Conservation (phyloP, 2,113 vertebrate species). For the Trematomus loennbergii region DNA sequence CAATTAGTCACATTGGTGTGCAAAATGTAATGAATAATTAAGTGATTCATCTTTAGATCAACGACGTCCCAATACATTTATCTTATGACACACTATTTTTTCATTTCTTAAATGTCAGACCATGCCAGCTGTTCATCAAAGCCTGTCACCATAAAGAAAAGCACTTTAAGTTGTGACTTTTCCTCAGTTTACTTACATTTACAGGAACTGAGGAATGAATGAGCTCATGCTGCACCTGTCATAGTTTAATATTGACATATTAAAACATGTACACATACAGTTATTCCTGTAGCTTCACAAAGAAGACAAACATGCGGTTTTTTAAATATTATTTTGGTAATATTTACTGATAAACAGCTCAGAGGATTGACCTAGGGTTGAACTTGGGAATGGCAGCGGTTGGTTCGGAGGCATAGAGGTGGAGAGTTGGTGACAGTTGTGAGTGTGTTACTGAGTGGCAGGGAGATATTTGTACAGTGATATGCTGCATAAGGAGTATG, state of each 20-base stretch:
- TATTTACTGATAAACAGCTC: conserved; percentile 34
- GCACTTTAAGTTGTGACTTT: background rate
- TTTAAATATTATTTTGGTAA: background rate
- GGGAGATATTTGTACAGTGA: conserved; percentile 57
- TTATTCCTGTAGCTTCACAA: background rate
- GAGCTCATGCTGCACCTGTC: background rate
- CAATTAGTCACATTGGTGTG: conserved; percentile 68
- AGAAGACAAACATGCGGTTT: background rate
- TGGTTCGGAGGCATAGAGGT: conserved; percentile 60
- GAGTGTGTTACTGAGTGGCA: conserved; percentile 25
- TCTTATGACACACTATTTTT: conserved; percentile 60
- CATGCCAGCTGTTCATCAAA: conserved; percentile 54
- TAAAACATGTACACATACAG: conserved; percentile 5
- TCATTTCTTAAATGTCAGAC: conserved; percentile 73
- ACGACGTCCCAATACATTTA: conserved; percentile 55
- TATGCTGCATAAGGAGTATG: conserved; percentile 56
- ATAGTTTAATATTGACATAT: conserved; percentile 14
- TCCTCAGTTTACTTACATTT: conserved; percentile 2
- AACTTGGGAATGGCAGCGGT: conserved; percentile 70
- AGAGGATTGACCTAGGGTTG: conserved; percentile 68
- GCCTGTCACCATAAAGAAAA: conserved; percentile 13
- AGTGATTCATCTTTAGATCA: conserved; percentile 68
- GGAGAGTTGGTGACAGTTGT: conserved; percentile 48
- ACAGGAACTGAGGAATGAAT: background rate
- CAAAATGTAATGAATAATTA: conserved; percentile 64